A percentile compares a stretch with the other conserved stretches of the same genome.
These are phyloP conservation scores for Microctenopoma lineatum DNA, from an alignment of 2,797 vertebrate species.

Conservation along the genomic window DNA sequence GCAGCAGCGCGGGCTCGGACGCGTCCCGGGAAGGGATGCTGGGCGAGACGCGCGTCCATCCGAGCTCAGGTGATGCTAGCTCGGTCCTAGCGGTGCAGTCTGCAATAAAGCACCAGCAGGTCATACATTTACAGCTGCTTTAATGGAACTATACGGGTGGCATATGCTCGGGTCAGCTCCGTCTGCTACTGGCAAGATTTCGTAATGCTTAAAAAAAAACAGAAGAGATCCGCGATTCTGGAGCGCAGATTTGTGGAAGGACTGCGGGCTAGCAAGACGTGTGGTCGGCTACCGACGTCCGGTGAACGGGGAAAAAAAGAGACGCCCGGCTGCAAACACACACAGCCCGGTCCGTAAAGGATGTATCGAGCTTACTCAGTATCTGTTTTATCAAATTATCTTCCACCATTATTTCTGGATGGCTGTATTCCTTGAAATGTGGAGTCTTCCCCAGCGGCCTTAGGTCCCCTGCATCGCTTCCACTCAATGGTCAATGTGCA, in stretches of 20 bases:
- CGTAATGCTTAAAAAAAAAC: constrained; percentile 8
- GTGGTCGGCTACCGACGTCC: constrained; percentile 55
- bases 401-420: constrained; percentile 11
- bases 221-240: constrained; percentile 41
- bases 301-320: constrained; percentile 1
- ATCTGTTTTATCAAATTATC: neutral
- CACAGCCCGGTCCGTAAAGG: neutral
- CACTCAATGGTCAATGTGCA: neutral
- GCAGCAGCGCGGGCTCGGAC: constrained; percentile 20
- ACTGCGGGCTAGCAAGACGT: constrained; percentile 69
- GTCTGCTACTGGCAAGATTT: constrained; percentile 8
- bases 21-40: constrained; percentile 57
- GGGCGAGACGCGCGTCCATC: constrained; percentile 45
- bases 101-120: constrained; percentile 31
- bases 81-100: constrained; percentile 59
- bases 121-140: constrained; percentile 2
- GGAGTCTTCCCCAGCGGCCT: constrained; percentile 63
- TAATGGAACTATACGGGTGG: neutral
- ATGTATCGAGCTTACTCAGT: neutral
- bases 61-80: constrained; percentile 68
- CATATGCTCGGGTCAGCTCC: neutral
- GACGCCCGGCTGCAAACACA: constrained; percentile 36
- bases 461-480: constrained; percentile 54
- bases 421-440: constrained; percentile 46
- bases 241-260: constrained; percentile 52